A percentile compares a stretch with the other conserved stretches of the same genome.
Evolutionary conservation across 1,140 invertebrate species (phyloP).

Genomic region (Drosophila lini): DNA sequence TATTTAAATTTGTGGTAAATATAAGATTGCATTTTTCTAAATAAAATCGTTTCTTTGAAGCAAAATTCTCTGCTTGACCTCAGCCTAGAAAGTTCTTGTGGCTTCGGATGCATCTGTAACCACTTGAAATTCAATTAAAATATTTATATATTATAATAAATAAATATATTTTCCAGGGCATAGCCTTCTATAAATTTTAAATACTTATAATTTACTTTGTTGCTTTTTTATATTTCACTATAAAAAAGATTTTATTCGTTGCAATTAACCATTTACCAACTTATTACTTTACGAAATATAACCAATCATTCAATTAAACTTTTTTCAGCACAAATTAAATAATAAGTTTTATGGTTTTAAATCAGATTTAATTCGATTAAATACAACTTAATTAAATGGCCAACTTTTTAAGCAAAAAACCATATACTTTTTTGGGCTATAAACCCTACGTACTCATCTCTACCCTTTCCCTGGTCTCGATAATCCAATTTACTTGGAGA

Average conservation of each 20-base stretch:
- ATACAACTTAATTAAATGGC: background rate
- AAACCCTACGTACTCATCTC: background rate
- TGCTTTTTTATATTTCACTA: background rate
- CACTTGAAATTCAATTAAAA: background rate
- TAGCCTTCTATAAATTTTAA: background rate
- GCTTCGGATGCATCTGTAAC: too few relatives aligned
- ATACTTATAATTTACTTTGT: background rate
- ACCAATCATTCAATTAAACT: constrained; percentile 1
- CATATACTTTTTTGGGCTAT: background rate
- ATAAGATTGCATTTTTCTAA: background rate
- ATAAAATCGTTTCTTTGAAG: too few relatives aligned
- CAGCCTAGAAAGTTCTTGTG: too few relatives aligned
- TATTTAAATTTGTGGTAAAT: background rate
- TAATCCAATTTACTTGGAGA: constrained; percentile 37
- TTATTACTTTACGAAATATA: background rate
- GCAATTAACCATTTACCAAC: background rate
- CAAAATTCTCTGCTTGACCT: too few relatives aligned
- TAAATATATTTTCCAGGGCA: background rate
- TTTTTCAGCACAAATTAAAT: constrained; percentile 8
- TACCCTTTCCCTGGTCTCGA: constrained; percentile 19
- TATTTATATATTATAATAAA: background rate
- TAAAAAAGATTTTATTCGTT: background rate
- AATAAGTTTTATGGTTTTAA: background rate
- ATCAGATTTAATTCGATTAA: background rate
- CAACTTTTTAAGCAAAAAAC: constrained; percentile 7